phyloP scores from a whole-genome alignment of 2,113 vertebrate species.

The Sinosuthora webbiana region DNA sequence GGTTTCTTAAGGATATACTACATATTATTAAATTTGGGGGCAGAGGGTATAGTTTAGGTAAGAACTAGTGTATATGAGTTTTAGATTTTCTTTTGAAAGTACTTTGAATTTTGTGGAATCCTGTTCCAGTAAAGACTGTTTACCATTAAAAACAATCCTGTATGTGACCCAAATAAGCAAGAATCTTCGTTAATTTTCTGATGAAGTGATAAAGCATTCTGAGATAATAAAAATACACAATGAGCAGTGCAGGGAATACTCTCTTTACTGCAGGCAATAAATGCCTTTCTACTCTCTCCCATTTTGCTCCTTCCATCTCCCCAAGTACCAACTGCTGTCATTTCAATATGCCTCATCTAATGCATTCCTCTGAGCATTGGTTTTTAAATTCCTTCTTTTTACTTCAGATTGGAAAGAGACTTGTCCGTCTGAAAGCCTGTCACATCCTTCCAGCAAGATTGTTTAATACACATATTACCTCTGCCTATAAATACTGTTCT shows the following conservation, averaged over 20 bases:
- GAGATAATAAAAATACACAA: not conserved
- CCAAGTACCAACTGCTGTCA: not conserved
- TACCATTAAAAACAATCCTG: not conserved
- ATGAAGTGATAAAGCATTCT: not conserved
- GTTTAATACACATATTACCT: not conserved
- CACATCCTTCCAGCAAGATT: not conserved
- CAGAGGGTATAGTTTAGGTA: accelerated
- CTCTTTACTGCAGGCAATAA: not conserved
- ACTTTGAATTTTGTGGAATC: not conserved
- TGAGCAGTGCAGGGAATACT: not conserved
- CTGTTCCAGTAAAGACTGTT: not conserved
- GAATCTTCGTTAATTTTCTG: not conserved
- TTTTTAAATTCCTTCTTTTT: not conserved
- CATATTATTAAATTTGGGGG: not conserved
- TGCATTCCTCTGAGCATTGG: not conserved
- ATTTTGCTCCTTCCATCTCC: not conserved
- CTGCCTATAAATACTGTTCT: not conserved
- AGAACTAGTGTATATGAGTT: not conserved
- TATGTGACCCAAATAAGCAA: not conserved
- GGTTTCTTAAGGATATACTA: not conserved
- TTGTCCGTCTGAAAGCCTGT: not conserved
- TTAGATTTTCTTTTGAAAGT: not conserved
- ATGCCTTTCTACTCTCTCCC: not conserved
- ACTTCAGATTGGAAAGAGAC: not conserved
- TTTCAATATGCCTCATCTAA: not conserved